A percentile compares a stretch with the other conserved stretches of the same genome.
phyloP scores from a whole-genome alignment of 92 coral and sea anemone genomes.

The Paragorgia papillata region DNA sequence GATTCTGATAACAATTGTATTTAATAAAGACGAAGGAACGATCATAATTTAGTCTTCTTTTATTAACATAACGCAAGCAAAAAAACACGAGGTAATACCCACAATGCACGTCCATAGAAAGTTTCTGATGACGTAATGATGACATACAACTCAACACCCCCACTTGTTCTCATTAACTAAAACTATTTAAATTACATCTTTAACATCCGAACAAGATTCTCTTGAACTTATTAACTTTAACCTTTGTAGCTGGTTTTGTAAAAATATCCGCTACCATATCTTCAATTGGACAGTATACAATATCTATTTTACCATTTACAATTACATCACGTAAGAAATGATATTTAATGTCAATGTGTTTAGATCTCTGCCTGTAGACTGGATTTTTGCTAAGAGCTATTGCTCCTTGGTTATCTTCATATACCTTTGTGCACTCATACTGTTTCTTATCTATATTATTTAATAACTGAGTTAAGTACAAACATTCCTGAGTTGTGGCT shows the following conservation, averaged over 20 bases:
- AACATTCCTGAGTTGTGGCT: background rate
- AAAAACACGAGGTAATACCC: no score
- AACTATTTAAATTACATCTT: no score
- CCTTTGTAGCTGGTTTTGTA: constrained; percentile 39
- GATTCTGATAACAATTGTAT: no score
- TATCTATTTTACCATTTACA: constrained; percentile 33
- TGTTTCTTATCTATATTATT: background rate
- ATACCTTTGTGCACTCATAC: constrained; percentile 17
- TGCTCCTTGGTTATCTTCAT: constrained; percentile 54
- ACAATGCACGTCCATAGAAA: no score
- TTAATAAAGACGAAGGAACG: no score
- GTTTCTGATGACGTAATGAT: no score
- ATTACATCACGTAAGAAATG: constrained; percentile 45
- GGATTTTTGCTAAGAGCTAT: constrained; percentile 35
- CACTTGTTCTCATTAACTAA: constrained; percentile 16
- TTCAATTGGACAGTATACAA: constrained; percentile 40
- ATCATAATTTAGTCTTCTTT: no score
- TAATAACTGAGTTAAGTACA: constrained; percentile 17
- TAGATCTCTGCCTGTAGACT: constrained; percentile 41
- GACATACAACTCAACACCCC: no score
- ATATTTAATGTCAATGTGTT: constrained; percentile 54
- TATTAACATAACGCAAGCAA: no score
- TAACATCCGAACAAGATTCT: no score
- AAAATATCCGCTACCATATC: constrained; percentile 40
- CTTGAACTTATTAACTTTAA: constrained; percentile 16